Evolutionary conservation across 1,140 invertebrate genomes (phyloP).

Genomic region (Penaeus vannamei): DNA sequence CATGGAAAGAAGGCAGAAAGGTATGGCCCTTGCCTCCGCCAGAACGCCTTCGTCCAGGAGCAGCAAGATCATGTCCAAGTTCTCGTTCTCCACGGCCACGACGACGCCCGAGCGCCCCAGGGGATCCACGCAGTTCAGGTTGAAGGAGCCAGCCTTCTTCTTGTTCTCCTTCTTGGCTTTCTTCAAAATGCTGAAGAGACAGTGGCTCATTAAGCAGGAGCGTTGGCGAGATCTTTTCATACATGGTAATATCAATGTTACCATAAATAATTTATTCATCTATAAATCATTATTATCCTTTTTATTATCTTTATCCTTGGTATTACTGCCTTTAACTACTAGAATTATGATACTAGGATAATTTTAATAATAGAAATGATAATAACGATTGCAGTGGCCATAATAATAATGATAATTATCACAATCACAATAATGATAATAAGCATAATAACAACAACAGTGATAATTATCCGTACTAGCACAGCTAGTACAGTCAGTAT

Average conservation of each 20-base stretch:
- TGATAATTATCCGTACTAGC: no score
- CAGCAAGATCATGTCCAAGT: constrained; percentile 97
- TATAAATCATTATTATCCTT: constrained; percentile 74
- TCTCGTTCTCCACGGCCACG: constrained; percentile 99
- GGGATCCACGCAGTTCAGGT: constrained; percentile 98
- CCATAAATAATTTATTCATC: not conserved
- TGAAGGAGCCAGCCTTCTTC: constrained; percentile 86
- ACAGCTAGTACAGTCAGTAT: no score
- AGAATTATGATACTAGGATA: not conserved
- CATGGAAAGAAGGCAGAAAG: not conserved
- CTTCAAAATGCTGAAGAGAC: constrained; percentile 33
- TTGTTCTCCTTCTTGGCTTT: constrained; percentile 39
- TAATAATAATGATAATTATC: not conserved
- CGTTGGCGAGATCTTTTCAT: constrained; percentile 74
- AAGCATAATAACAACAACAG: no score
- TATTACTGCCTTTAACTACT: constrained; percentile 9
- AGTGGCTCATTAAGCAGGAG: not conserved
- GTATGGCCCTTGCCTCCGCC: constrained; percentile 4
- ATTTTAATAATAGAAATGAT: no score
- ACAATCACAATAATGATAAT: not conserved
- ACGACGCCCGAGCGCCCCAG: constrained; percentile 90
- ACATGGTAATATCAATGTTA: not conserved
- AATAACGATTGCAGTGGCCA: not conserved
- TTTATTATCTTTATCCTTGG: constrained; percentile 49
- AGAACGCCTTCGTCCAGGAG: constrained; percentile 79